A percentile compares a stretch with the other conserved stretches of the same genome.
Evolutionary conservation across 2,888 invertebrate species (phyloP).

Genomic region (Galeruca laticollis): DNA sequence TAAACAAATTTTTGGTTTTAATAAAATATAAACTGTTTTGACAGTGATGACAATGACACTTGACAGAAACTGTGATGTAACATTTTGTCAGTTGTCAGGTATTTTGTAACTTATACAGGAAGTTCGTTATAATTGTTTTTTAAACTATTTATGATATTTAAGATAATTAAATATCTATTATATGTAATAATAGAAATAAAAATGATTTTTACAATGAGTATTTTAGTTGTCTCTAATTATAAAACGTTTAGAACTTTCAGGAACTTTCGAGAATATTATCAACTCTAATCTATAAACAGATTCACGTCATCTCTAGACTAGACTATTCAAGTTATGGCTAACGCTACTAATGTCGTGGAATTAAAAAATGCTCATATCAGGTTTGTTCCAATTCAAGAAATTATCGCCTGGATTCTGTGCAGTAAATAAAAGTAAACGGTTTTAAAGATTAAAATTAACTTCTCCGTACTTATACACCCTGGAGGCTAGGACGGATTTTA

Average conservation of each 20-base stretch:
- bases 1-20: constrained; percentile 5
- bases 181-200: background rate
- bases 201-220: background rate
- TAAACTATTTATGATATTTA: too few relatives aligned
- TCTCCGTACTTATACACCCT: too few relatives aligned
- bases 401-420: too few relatives aligned
- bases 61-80: background rate
- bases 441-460: too few relatives aligned
- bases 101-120: background rate
- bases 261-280: background rate
- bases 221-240: background rate
- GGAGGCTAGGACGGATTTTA: too few relatives aligned
- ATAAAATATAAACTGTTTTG: background rate
- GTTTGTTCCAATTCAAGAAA: too few relatives aligned
- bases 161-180: background rate
- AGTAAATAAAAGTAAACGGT: too few relatives aligned
- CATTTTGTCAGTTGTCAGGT: background rate
- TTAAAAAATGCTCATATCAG: background rate
- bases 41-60: background rate
- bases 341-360: background rate
- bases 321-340: background rate
- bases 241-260: background rate
- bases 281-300: background rate
- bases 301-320: background rate
- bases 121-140: background rate